Conservation (phyloP, 2,113 vertebrate species). For the Cyphomyrus discorhynchus region DNA sequence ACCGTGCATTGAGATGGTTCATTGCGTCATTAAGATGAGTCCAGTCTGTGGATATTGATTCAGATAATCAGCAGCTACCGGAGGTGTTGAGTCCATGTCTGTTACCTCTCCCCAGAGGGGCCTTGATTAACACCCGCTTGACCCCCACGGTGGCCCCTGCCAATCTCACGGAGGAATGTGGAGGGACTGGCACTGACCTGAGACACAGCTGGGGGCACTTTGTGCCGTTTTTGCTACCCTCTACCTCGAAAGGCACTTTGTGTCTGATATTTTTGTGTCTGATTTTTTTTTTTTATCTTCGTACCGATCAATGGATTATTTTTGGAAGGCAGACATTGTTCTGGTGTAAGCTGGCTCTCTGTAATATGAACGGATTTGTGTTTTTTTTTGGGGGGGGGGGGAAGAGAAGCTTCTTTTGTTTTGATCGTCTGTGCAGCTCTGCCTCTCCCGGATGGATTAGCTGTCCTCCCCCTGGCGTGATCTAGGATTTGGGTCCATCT, state of each 20-base stretch:
- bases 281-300: background rate
- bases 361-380: background rate
- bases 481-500: conserved; percentile 4
- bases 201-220: background rate
- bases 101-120: background rate
- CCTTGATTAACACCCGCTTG: background rate
- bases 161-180: background rate
- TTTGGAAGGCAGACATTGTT: background rate
- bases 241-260: background rate
- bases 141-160: background rate
- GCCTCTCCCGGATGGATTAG: background rate
- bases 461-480: background rate
- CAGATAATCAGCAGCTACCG: background rate
- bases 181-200: background rate
- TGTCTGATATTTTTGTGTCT: background rate
- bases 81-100: background rate
- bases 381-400: background rate
- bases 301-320: background rate
- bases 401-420: background rate
- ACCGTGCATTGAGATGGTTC: background rate
- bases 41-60: background rate
- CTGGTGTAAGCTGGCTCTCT: background rate
- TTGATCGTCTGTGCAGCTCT: background rate
- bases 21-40: background rate
- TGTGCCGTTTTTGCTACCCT: background rate